Evolutionary conservation across 2,113 vertebrate genomes (phyloP).

Genomic region (Leptocoma aspasia): DNA sequence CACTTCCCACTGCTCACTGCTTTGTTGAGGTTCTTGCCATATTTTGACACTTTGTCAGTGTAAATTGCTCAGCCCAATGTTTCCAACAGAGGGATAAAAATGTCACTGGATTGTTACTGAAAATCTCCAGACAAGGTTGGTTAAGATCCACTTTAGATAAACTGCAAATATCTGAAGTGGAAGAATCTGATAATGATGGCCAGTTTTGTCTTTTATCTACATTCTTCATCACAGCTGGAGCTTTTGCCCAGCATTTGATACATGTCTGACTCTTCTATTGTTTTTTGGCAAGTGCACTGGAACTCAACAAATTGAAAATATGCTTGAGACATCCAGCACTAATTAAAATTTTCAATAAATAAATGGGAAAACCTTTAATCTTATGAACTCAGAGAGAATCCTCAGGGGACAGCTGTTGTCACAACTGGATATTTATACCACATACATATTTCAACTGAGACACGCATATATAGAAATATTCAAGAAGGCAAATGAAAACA

Average conservation of each 20-base stretch:
- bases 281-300: neutral
- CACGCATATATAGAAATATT: neutral
- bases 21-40: neutral
- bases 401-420: neutral
- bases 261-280: neutral
- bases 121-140: neutral
- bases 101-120: neutral
- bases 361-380: neutral
- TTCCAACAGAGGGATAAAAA: neutral
- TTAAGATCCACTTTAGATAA: neutral
- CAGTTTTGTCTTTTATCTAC: neutral
- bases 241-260: neutral
- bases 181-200: neutral
- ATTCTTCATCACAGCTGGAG: neutral
- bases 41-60: neutral
- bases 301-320: neutral
- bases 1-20: neutral
- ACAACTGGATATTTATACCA: neutral
- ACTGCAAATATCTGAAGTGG: neutral
- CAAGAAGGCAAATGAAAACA: neutral
- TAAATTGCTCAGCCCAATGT: neutral
- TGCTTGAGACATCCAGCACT: neutral
- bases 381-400: neutral
- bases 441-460: neutral
- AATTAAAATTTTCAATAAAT: neutral